A percentile compares a stretch with the other conserved stretches of the same genome.
Conservation (phyloP, 1,140 invertebrate species). For the Drosophila funebris region DNA sequence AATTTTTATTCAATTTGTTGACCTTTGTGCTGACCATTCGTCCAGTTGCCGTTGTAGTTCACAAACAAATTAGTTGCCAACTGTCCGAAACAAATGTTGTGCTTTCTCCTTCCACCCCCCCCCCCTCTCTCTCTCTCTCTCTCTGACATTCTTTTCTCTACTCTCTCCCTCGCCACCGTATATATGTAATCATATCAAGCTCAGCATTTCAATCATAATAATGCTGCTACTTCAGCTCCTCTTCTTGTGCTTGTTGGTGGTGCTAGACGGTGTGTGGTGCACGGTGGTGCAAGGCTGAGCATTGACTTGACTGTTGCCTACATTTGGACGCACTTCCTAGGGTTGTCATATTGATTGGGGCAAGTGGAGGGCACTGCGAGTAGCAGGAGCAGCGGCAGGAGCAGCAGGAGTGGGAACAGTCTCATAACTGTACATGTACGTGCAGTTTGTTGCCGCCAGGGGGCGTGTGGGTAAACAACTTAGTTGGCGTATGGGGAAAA, state of each 20-base stretch:
- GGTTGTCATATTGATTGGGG: constrained; percentile 10
- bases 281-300: neutral
- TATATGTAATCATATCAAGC: constrained; percentile 41
- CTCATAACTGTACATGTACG: constrained; percentile 10
- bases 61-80: constrained; percentile 79
- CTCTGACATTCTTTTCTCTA: too few species aligned
- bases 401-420: neutral
- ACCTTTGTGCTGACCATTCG: constrained; percentile 42
- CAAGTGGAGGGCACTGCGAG: neutral
- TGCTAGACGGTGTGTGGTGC: neutral
- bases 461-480: constrained; percentile 16
- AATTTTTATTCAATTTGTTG: constrained; percentile 67
- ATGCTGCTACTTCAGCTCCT: neutral
- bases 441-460: neutral
- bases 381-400: neutral
- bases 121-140: too few species aligned
- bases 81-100: constrained; percentile 79
- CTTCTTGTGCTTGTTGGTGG: neutral
- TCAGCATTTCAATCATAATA: constrained; percentile 66
- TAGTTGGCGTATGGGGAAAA: too few species aligned
- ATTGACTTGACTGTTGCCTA: constrained; percentile 9
- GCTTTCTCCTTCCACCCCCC: neutral
- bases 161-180: neutral
- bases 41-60: constrained; percentile 50
- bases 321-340: neutral